phyloP scores from a whole-genome alignment of 2,113 vertebrate genomes.

The Hepsetus odoe region DNA sequence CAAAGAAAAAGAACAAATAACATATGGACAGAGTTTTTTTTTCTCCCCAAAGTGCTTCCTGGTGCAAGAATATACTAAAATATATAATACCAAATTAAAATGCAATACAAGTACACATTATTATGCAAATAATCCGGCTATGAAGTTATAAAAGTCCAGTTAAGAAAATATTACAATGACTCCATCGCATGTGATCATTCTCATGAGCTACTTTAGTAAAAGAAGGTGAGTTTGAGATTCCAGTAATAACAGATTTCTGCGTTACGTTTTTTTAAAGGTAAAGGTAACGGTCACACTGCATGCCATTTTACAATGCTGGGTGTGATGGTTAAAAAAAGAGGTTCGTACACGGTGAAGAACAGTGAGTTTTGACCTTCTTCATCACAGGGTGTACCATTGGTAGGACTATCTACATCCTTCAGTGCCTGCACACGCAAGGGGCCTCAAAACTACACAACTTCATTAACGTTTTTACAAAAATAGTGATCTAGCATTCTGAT shows the following conservation, averaged over 20 bases:
- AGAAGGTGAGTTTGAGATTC: slow-evolving; percentile 51
- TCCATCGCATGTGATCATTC: slow-evolving; percentile 42
- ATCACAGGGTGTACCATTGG: slow-evolving; percentile 64
- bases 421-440: slow-evolving; percentile 65
- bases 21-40: slow-evolving; percentile 53
- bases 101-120: slow-evolving; percentile 61
- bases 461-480: slow-evolving; percentile 73
- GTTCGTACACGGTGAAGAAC: slow-evolving; percentile 17
- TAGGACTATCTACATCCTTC: slow-evolving; percentile 72
- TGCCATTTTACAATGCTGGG: slow-evolving; percentile 11
- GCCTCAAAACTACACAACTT: slow-evolving; percentile 63
- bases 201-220: slow-evolving; percentile 20
- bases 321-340: slow-evolving; percentile 13
- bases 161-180: slow-evolving; percentile 57
- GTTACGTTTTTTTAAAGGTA: slow-evolving; percentile 14
- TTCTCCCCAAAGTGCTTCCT: slow-evolving; percentile 66
- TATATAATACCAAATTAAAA: slow-evolving; percentile 55
- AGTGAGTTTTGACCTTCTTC: slow-evolving; percentile 44
- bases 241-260: slow-evolving; percentile 28
- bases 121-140: slow-evolving; percentile 54
- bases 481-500: slow-evolving; percentile 72
- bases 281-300: neutral
- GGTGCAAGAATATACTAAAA: slow-evolving; percentile 68
- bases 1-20: slow-evolving; percentile 63
- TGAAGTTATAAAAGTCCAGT: slow-evolving; percentile 51